These are phyloP conservation scores for Festucalex cinctus DNA, from an alignment of 2,113 vertebrate species.

Conservation along the genomic window DNA sequence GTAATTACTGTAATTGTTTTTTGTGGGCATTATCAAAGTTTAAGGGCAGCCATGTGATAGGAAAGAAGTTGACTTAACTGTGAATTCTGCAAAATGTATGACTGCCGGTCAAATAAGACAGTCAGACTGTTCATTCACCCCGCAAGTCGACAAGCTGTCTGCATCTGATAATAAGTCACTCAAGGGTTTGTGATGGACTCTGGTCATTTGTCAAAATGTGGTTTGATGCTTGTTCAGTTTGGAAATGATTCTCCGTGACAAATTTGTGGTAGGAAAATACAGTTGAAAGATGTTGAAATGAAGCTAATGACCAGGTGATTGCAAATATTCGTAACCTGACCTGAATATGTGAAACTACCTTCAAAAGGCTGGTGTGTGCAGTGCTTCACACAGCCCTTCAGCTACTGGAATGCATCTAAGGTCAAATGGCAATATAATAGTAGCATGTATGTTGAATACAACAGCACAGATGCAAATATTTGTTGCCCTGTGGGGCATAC, in stretches of 20 bases:
- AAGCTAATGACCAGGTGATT: background rate
- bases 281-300: background rate
- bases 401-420: background rate
- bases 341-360: background rate
- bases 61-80: conserved; percentile 12
- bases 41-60: conserved; percentile 1
- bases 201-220: conserved; percentile 10
- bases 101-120: conserved; percentile 33
- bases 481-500: background rate
- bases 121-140: conserved; percentile 24
- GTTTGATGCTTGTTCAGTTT: background rate
- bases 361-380: background rate
- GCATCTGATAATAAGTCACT: conserved; percentile 29
- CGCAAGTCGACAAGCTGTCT: conserved; percentile 22
- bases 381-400: too few relatives aligned
- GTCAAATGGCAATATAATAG: background rate
- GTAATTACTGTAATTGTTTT: background rate
- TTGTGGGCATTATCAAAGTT: conserved; percentile 6
- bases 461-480: background rate
- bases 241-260: background rate
- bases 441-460: background rate
- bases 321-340: background rate
- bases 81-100: conserved; percentile 28
- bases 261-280: background rate
- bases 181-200: conserved; percentile 4